These are phyloP conservation scores for Baronia brevicornis DNA, from an alignment of 2,888 invertebrate species.

Conservation along the genomic window DNA sequence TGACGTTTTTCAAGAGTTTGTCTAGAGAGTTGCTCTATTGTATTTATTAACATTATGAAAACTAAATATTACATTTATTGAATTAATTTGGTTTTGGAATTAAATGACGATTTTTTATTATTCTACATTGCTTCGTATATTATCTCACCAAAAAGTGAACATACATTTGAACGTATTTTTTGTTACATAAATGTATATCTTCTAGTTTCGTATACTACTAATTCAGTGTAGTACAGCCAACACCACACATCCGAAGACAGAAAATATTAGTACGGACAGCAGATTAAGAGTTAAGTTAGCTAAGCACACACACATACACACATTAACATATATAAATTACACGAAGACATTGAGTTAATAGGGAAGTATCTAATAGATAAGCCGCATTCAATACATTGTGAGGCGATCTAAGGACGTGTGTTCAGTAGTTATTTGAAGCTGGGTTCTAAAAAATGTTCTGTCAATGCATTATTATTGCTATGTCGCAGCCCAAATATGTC, in stretches of 20 bases:
- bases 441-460: conserved; percentile 1
- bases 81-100: no score
- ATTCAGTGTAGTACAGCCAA: conserved; percentile 16
- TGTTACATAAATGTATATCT: no score
- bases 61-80: no score
- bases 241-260: conserved; percentile 15
- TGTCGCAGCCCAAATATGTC: no score
- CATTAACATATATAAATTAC: conserved; percentile 2
- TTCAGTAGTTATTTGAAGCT: conserved; percentile 8
- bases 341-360: conserved; percentile 1
- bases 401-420: conserved; percentile 9
- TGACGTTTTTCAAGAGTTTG: no score
- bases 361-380: conserved; percentile 1
- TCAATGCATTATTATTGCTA: background rate
- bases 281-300: conserved; percentile 14
- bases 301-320: conserved; percentile 11
- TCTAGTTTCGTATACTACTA: no score
- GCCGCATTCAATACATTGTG: conserved; percentile 8
- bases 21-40: no score
- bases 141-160: no score
- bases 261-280: conserved; percentile 16
- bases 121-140: no score
- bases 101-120: no score
- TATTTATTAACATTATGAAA: no score
- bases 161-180: no score